Percentiles rank a stretch among this genome's conserved stretches.
phyloP scores from a whole-genome alignment of 1,140 invertebrate genomes.

The Drosophila azteca region DNA sequence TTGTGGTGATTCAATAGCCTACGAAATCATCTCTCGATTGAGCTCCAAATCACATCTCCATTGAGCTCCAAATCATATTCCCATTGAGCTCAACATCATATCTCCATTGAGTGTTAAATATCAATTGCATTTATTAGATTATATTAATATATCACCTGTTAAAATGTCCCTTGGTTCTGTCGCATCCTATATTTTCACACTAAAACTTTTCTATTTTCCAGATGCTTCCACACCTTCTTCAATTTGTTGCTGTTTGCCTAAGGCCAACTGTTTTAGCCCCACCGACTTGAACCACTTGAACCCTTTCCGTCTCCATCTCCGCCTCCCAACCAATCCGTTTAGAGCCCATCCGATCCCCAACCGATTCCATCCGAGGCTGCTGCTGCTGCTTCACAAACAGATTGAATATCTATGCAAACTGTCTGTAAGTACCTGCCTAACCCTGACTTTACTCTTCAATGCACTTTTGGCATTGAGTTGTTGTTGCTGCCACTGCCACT shows the following conservation, averaged over 20 bases:
- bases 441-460: conserved; percentile 79
- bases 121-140: no score
- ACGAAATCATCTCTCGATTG: no score
- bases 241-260: conserved; percentile 41
- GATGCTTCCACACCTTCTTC: conserved; percentile 44
- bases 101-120: no score
- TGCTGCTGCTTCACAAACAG: neutral
- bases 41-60: no score
- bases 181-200: no score
- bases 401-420: conserved; percentile 50
- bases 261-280: conserved; percentile 25
- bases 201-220: conserved; percentile 10
- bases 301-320: conserved; percentile 29
- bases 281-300: conserved; percentile 32
- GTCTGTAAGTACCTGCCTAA: conserved; percentile 52
- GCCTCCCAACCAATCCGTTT: neutral
- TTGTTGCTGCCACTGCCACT: conserved; percentile 42
- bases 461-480: conserved; percentile 81
- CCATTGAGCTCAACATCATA: no score
- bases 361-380: no score
- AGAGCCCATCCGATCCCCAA: no score
- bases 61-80: no score
- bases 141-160: no score
- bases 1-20: no score
- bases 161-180: no score